Percentiles rank a stretch among this genome's conserved stretches.
Conservation (phyloP, 1,140 invertebrate genomes). For the Anastatus disparis region DNA sequence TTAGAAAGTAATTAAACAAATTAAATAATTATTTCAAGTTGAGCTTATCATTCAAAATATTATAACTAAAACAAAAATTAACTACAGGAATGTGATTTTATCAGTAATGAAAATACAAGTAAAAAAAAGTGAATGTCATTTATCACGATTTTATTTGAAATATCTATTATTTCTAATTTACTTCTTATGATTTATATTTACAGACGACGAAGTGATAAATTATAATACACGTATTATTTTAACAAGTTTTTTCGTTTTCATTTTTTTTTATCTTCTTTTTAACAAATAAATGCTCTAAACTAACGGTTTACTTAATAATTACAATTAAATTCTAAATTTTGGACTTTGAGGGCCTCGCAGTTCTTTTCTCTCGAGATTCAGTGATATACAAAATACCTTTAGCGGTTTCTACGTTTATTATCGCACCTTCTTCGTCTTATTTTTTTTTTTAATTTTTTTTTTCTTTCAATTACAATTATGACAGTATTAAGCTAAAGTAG, state of each 20-base stretch:
- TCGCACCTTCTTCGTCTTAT: conserved; percentile 38
- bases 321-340: conserved; percentile 57
- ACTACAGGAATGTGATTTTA: neutral
- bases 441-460: conserved; percentile 31
- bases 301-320: conserved; percentile 47
- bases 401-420: conserved; percentile 38
- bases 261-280: no score
- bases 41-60: no score
- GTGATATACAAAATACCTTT: conserved; percentile 46
- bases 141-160: conserved; percentile 63
- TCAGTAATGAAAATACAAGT: neutral
- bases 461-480: conserved; percentile 32
- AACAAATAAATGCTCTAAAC: conserved; percentile 63
- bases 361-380: conserved; percentile 50
- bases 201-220: conserved; percentile 62
- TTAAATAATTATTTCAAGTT: no score
- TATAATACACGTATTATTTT: conserved; percentile 62
- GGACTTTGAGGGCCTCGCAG: conserved; percentile 54
- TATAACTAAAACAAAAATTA: no score
- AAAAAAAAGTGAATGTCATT: conserved; percentile 29
- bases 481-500: conserved; percentile 37
- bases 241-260: conserved; percentile 58
- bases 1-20: no score
- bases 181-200: conserved; percentile 61
- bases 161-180: conserved; percentile 58